These are phyloP conservation scores for Calosoma granatense DNA, from an alignment of 1,140 invertebrate species.

Conservation along the genomic window DNA sequence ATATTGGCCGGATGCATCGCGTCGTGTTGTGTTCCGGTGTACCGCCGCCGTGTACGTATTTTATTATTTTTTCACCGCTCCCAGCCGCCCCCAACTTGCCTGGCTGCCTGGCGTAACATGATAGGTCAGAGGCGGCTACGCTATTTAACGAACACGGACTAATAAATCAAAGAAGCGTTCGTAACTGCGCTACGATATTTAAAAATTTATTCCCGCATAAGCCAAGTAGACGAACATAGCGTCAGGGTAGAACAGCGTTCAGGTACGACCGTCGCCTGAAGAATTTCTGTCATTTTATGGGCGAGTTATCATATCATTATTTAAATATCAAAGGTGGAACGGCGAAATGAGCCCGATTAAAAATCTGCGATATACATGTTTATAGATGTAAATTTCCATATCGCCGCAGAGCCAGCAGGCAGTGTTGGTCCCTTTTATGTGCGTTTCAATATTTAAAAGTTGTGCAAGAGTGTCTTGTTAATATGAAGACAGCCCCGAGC, in stretches of 20 bases:
- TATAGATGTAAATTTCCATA: background rate
- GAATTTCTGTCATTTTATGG: too few species aligned
- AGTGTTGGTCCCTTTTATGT: background rate
- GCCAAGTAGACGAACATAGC: too few species aligned
- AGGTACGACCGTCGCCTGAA: too few species aligned
- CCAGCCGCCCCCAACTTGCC: too few species aligned
- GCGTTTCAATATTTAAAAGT: background rate
- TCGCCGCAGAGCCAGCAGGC: background rate
- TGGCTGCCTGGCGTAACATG: background rate
- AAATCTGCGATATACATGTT: background rate
- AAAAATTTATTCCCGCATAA: background rate
- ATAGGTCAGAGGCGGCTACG: too few species aligned
- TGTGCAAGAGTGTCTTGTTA: background rate
- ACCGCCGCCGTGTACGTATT: background rate
- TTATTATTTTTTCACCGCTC: background rate
- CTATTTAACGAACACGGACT: background rate
- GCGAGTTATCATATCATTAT: too few species aligned
- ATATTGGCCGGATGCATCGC: background rate
- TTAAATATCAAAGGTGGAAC: too few species aligned
- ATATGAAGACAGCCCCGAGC: background rate
- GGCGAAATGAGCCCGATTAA: too few species aligned
- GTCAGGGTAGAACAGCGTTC: too few species aligned
- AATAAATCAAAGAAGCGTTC: background rate
- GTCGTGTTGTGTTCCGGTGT: background rate
- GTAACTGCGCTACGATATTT: background rate